Evolutionary conservation across 2,797 vertebrate genomes (phyloP).

Genomic region (Anguilla pacifica): DNA sequence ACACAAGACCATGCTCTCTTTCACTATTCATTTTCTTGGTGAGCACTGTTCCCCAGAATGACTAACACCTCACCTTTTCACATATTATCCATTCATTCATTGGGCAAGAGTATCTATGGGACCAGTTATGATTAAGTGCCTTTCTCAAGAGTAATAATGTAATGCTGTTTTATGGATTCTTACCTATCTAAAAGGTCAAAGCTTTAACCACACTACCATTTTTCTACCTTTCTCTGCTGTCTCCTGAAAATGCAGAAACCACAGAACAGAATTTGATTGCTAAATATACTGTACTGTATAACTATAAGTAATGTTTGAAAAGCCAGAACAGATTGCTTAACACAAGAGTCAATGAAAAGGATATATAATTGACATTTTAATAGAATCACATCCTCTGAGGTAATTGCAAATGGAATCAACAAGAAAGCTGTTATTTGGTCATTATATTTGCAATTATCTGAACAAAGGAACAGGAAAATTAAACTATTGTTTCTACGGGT

Average conservation of each 20-base stretch:
- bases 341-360: neutral
- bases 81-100: neutral
- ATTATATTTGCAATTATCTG: constrained; percentile 1
- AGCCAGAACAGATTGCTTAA: neutral
- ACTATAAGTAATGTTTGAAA: neutral
- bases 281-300: neutral
- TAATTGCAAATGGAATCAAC: neutral
- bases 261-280: neutral
- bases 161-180: neutral
- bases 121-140: neutral
- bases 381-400: neutral
- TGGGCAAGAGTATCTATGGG: neutral
- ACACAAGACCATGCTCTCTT: neutral
- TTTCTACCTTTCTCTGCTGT: neutral
- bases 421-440: neutral
- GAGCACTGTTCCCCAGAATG: neutral
- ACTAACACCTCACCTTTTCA: neutral
- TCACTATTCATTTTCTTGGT: neutral
- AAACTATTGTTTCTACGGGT: neutral
- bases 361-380: neutral
- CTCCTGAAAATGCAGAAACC: neutral
- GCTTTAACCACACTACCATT: neutral
- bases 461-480: constrained; percentile 5
- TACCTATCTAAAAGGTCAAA: neutral
- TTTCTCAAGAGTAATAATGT: neutral